Evolutionary conservation across 2,888 invertebrate genomes (phyloP).

Genomic region (Lasius platythorax): DNA sequence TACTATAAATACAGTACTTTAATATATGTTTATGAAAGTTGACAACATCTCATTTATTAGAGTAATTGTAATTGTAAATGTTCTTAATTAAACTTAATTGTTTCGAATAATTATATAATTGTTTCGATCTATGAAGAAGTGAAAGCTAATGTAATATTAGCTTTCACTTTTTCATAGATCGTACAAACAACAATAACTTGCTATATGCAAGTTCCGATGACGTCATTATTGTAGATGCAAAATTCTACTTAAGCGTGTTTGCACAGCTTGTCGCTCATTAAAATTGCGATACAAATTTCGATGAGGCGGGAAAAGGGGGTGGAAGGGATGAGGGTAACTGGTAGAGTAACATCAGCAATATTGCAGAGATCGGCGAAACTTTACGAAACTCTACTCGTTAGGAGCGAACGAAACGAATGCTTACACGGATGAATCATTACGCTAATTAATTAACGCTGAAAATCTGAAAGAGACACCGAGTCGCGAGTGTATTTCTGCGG

Average conservation of each 20-base stretch:
- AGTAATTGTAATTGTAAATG: constrained; percentile 49
- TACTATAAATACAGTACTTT: not conserved
- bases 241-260: constrained; percentile 56
- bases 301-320: constrained; percentile 40
- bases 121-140: not conserved
- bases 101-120: constrained; percentile 36
- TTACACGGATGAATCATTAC: constrained; percentile 79
- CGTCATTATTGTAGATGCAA: constrained; percentile 25
- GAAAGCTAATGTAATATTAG: not conserved
- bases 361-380: constrained; percentile 66
- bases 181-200: not conserved
- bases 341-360: constrained; percentile 53
- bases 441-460: constrained; percentile 78
- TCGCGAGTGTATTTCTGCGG: constrained; percentile 18
- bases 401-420: constrained; percentile 70
- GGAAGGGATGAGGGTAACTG: not conserved
- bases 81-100: constrained; percentile 49
- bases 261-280: constrained; percentile 78
- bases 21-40: not conserved
- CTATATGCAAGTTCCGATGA: constrained; percentile 11
- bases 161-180: not conserved
- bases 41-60: not conserved
- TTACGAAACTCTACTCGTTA: constrained; percentile 74
- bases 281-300: constrained; percentile 76
- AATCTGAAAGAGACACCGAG: constrained; percentile 65